These are phyloP conservation scores for Trachymyrmex septentrionalis DNA, from an alignment of 1,140 invertebrate genomes.

Conservation along the genomic window DNA sequence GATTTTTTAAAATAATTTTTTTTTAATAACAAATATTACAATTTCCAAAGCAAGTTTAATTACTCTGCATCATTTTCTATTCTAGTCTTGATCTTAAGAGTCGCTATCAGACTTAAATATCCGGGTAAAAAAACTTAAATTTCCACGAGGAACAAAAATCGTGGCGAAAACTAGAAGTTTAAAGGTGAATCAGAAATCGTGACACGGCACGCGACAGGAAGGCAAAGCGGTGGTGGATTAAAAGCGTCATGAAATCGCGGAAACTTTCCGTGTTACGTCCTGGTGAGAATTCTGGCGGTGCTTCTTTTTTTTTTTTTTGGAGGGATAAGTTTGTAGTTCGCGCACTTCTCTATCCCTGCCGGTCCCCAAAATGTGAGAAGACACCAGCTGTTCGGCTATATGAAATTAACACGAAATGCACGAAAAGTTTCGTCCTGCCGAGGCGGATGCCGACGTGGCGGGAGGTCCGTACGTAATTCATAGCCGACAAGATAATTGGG, in stretches of 20 bases:
- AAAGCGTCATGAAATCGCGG: conserved; percentile 42
- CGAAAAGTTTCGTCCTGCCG: conserved; percentile 58
- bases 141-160: not conserved
- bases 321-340: conserved; percentile 34
- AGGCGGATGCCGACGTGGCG: conserved; percentile 30
- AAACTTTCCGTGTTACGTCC: conserved; percentile 44
- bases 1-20: not conserved
- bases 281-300: not conserved
- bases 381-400: conserved; percentile 30
- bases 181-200: conserved; percentile 30
- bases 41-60: not conserved
- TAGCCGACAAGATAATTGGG: conserved; percentile 78
- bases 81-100: not conserved
- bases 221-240: conserved; percentile 28
- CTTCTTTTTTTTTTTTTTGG: conserved; percentile 19
- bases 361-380: conserved; percentile 50
- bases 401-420: conserved; percentile 55
- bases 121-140: conserved; percentile 25
- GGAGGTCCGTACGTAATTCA: conserved; percentile 73
- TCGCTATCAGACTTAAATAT: not conserved
- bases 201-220: conserved; percentile 15
- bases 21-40: too few species aligned
- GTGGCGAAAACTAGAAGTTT: not conserved
- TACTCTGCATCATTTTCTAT: not conserved
- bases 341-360: not conserved